phyloP scores from a whole-genome alignment of 2,888 invertebrate species.

The Diadegma fenestrale region DNA sequence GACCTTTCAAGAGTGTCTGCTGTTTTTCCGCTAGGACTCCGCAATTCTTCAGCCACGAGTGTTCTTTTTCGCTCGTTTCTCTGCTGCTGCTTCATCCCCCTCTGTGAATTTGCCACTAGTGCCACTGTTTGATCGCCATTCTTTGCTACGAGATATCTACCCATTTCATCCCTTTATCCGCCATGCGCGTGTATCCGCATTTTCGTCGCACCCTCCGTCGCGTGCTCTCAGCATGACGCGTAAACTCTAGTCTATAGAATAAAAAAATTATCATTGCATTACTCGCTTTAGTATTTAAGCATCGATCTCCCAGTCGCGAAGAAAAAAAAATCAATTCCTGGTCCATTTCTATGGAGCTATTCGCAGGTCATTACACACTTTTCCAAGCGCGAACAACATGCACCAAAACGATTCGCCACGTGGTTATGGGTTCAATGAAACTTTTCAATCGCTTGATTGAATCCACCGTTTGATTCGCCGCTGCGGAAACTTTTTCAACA shows the following conservation, averaged over 20 bases:
- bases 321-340: background rate
- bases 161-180: slow-evolving; percentile 20
- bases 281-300: background rate
- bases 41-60: slow-evolving; percentile 55
- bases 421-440: background rate
- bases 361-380: background rate
- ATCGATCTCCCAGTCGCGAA: background rate
- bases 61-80: slow-evolving; percentile 57
- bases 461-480: background rate
- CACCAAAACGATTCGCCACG: background rate
- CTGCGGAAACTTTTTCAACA: slow-evolving; percentile 16
- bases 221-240: background rate
- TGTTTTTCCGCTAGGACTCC: slow-evolving; percentile 61
- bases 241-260: background rate
- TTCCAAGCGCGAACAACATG: background rate
- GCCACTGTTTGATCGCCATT: slow-evolving; percentile 41
- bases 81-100: slow-evolving; percentile 24
- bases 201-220: background rate
- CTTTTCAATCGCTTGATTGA: background rate
- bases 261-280: background rate
- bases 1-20: slow-evolving; percentile 55
- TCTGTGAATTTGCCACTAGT: background rate
- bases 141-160: slow-evolving; percentile 28
- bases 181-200: slow-evolving; percentile 5
- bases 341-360: background rate